These are phyloP conservation scores for Tanypteryx hageni DNA, from an alignment of 2,888 invertebrate genomes.

Conservation along the genomic window DNA sequence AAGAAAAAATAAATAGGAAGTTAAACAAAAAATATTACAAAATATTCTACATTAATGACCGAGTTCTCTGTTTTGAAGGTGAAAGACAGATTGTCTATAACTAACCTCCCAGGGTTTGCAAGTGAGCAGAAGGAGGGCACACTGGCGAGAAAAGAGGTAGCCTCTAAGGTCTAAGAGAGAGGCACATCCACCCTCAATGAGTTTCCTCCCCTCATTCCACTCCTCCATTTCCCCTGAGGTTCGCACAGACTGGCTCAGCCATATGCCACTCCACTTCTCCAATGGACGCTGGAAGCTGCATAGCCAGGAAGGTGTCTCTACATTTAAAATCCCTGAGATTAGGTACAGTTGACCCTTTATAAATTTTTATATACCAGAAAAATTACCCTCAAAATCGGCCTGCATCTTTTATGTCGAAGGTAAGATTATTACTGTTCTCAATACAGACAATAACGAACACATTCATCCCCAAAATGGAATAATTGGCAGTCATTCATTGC, in stretches of 20 bases:
- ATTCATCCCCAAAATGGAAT: too few relatives aligned
- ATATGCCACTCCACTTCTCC: slow-evolving; percentile 90
- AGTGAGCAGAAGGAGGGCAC: slow-evolving; percentile 86
- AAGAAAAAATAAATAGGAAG: background rate
- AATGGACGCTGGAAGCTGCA: slow-evolving; percentile 87
- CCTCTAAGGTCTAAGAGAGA: slow-evolving; percentile 93
- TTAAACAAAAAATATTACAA: background rate
- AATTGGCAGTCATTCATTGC: too few relatives aligned
- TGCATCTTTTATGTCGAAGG: too few relatives aligned
- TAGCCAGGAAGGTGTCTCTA: slow-evolving; percentile 91
- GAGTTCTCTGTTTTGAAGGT: too few relatives aligned
- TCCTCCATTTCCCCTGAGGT: slow-evolving; percentile 73
- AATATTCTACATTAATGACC: too few relatives aligned
- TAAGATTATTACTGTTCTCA: too few relatives aligned
- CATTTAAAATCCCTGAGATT: slow-evolving; percentile 66
- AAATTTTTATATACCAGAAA: too few relatives aligned
- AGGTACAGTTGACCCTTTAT: too few relatives aligned
- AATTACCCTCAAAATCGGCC: too few relatives aligned
- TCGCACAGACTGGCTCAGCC: slow-evolving; percentile 76
- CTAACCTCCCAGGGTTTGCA: slow-evolving; percentile 89
- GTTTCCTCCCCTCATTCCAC: slow-evolving; percentile 78
- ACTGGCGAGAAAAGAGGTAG: slow-evolving; percentile 95
- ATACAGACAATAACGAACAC: too few relatives aligned
- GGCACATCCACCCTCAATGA: slow-evolving; percentile 77
- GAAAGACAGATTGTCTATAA: slow-evolving; percentile 63